Evolutionary conservation across 2,888 invertebrate species (phyloP).

Genomic region (Lissonota sp.): DNA sequence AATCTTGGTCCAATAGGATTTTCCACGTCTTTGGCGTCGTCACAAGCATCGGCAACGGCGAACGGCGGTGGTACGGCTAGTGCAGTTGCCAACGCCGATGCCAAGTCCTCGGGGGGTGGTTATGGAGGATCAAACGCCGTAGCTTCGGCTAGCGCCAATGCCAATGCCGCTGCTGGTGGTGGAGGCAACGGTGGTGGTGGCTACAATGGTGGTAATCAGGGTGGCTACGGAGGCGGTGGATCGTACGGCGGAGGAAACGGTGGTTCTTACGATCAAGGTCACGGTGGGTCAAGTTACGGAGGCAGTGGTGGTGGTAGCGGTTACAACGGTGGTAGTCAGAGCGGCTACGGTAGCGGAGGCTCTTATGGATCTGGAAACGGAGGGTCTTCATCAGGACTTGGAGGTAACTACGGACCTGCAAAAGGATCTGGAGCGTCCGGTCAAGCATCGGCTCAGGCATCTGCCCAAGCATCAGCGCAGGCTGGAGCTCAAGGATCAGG

Average conservation of each 20-base stretch:
- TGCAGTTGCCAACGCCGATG: conserved; percentile 60
- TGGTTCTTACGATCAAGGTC: conserved; percentile 16
- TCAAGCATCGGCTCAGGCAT: conserved; percentile 50
- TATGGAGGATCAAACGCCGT: conserved; percentile 54
- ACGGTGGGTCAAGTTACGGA: conserved; percentile 39
- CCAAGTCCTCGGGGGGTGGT: conserved; percentile 55
- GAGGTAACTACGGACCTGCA: conserved; percentile 11
- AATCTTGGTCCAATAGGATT: conserved; percentile 76
- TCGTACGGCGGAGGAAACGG: conserved; percentile 37
- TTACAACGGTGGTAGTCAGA: not conserved
- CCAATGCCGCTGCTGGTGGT: conserved; percentile 60
- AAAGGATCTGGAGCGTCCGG: conserved; percentile 14
- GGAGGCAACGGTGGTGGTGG: conserved; percentile 50
- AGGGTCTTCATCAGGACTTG: conserved; percentile 49
- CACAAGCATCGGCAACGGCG: conserved; percentile 71
- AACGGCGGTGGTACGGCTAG: conserved; percentile 64
- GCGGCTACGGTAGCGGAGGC: conserved; percentile 1
- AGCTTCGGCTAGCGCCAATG: conserved; percentile 60
- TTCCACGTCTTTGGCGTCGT: conserved; percentile 67
- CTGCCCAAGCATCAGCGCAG: conserved; percentile 50
- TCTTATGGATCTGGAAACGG: conserved; percentile 53
- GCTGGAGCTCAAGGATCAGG: conserved; percentile 55
- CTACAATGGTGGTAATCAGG: conserved; percentile 29
- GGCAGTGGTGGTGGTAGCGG: conserved; percentile 40
- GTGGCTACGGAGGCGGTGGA: conserved; percentile 34